These are phyloP conservation scores for Acanthurus lineatus DNA, from an alignment of 2,797 vertebrate genomes.

Conservation along the genomic window DNA sequence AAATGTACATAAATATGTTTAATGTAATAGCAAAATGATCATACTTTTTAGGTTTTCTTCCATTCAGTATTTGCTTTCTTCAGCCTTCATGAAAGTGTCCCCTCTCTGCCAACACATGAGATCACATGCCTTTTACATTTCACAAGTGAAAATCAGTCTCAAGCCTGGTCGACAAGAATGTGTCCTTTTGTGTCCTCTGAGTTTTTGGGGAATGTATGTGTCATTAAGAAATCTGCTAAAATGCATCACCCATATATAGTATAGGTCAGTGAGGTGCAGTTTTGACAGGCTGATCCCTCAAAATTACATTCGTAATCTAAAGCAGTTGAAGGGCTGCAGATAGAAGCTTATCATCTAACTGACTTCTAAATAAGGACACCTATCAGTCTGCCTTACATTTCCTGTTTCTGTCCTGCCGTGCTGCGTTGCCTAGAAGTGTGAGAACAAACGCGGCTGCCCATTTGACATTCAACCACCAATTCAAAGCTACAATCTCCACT, in stretches of 20 bases:
- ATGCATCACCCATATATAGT: not conserved
- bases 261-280: not conserved
- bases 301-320: not conserved
- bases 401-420: slow-evolving; percentile 53
- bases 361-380: slow-evolving; percentile 29
- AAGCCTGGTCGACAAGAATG: not conserved
- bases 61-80: not conserved
- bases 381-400: slow-evolving; percentile 51
- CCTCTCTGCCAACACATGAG: slow-evolving; percentile 2
- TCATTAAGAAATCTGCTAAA: not conserved
- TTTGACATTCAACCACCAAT: not conserved
- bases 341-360: slow-evolving; percentile 38
- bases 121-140: not conserved
- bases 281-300: not conserved
- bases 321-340: slow-evolving; percentile 1
- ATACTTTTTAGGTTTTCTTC: not conserved
- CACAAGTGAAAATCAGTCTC: not conserved
- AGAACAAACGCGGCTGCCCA: slow-evolving; percentile 2
- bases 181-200: not conserved
- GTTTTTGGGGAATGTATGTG: not conserved
- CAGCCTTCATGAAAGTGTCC: not conserved
- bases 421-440: slow-evolving; percentile 2
- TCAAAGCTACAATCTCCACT: not conserved
- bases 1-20: not conserved
- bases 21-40: not conserved